A percentile compares a stretch with the other conserved stretches of the same genome.
Evolutionary conservation across 1,140 invertebrate genomes (phyloP).

Genomic region (Magallana angulata): DNA sequence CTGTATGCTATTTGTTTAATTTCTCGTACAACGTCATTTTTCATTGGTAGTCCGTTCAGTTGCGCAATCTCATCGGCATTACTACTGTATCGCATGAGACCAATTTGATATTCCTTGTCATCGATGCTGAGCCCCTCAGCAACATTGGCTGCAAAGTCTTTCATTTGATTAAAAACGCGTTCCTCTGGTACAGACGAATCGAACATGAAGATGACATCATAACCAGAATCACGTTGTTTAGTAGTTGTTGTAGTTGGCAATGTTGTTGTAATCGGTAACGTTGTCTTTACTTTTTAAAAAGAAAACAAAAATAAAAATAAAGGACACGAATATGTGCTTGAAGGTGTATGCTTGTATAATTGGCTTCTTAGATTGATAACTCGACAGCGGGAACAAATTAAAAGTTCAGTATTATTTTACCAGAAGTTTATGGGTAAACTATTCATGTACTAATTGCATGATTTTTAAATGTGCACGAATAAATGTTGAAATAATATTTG

Average conservation of each 20-base stretch:
- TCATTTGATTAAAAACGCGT: constrained; percentile 68
- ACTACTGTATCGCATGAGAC: constrained; percentile 69
- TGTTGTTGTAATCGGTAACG: background rate
- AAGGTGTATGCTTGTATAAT: too few species aligned
- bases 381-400: too few species aligned
- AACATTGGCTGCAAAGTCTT: constrained; percentile 63
- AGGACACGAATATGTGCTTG: background rate
- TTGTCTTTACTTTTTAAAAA: constrained; percentile 34
- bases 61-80: constrained; percentile 66
- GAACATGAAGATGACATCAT: constrained; percentile 75
- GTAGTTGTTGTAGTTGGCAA: constrained; percentile 15
- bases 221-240: constrained; percentile 56
- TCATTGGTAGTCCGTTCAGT: constrained; percentile 65
- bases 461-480: too few species aligned
- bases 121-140: constrained; percentile 64
- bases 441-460: too few species aligned
- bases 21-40: constrained; percentile 59
- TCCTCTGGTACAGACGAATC: constrained; percentile 70
- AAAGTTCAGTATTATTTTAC: too few species aligned
- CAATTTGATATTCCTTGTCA: constrained; percentile 68
- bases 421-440: too few species aligned
- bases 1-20: constrained; percentile 57
- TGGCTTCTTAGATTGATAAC: too few species aligned
- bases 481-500: too few species aligned
- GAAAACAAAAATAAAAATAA: background rate